Conservation (phyloP, 2,113 vertebrate genomes). For the Probosciger aterrimus region DNA sequence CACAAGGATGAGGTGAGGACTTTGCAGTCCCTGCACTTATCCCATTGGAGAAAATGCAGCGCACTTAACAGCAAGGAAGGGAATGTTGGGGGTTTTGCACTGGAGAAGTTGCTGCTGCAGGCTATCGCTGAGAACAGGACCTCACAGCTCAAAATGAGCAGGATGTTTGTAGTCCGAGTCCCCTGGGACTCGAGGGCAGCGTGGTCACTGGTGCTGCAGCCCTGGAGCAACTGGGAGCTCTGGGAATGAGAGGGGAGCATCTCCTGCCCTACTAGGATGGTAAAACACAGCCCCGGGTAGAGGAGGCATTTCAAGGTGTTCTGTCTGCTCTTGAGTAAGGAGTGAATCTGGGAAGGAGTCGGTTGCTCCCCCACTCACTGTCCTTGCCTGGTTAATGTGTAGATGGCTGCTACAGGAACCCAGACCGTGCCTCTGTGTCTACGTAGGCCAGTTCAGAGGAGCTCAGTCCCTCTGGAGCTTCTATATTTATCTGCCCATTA, state of each 20-base stretch:
- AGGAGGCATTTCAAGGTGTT: not conserved
- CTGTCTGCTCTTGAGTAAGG: not conserved
- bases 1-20: not conserved
- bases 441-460: not conserved
- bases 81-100: not conserved
- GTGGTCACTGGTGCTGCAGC: not conserved
- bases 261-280: not conserved
- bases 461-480: not conserved
- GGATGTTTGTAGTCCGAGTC: not conserved
- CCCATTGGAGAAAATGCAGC: not conserved
- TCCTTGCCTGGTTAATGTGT: not conserved
- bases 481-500: not conserved
- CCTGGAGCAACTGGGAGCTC: not conserved
- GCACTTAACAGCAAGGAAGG: not conserved
- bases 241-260: not conserved
- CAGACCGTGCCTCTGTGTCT: not conserved
- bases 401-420: not conserved
- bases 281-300: not conserved
- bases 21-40: not conserved
- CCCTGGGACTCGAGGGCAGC: not conserved
- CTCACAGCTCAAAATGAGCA: not conserved
- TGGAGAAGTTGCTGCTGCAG: not conserved
- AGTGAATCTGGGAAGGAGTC: not conserved
- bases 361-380: accelerated
- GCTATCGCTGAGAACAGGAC: not conserved